Conservation (phyloP, 53 echinoderm and acorn worm species). For the Stichopus horrens region DNA sequence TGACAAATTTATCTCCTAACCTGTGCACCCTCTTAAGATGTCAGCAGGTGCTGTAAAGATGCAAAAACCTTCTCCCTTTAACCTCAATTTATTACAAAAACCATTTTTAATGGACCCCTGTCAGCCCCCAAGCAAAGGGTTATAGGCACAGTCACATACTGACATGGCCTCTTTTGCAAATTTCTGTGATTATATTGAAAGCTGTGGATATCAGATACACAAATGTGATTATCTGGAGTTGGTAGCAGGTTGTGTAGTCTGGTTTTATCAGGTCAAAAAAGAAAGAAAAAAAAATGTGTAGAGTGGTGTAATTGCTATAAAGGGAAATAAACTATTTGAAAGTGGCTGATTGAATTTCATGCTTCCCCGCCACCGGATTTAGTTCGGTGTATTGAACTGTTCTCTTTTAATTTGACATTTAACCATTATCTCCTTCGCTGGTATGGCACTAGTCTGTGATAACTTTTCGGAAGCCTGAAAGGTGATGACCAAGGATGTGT, state of each 20-base stretch:
- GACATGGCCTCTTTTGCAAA: neutral
- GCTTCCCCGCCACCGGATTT: too few species aligned
- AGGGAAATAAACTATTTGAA: too few species aligned
- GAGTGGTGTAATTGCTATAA: too few species aligned
- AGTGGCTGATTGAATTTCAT: too few species aligned
- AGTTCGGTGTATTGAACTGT: too few species aligned
- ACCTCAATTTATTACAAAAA: constrained; percentile 43
- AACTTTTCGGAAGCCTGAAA: too few species aligned
- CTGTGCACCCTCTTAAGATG: neutral
- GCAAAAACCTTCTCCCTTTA: constrained; percentile 5
- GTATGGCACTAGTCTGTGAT: too few species aligned
- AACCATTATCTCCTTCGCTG: too few species aligned
- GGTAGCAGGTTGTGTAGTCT: neutral
- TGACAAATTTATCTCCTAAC: constrained; percentile 26
- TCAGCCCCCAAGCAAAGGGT: constrained; percentile 35
- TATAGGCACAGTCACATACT: constrained; percentile 5
- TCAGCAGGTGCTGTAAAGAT: constrained; percentile 26
- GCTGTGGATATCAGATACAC: neutral
- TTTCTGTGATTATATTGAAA: neutral
- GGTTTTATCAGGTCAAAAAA: neutral
- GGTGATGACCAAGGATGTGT: too few species aligned
- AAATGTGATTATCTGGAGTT: constrained; percentile 6
- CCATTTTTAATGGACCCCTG: constrained; percentile 41
- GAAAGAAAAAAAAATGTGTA: neutral
- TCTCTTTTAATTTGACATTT: too few species aligned